Evolutionary conservation across 2,797 vertebrate genomes (phyloP), one percentile per base, ranked within the genome.

Genomic region (Scolopax rusticola): DNA sequence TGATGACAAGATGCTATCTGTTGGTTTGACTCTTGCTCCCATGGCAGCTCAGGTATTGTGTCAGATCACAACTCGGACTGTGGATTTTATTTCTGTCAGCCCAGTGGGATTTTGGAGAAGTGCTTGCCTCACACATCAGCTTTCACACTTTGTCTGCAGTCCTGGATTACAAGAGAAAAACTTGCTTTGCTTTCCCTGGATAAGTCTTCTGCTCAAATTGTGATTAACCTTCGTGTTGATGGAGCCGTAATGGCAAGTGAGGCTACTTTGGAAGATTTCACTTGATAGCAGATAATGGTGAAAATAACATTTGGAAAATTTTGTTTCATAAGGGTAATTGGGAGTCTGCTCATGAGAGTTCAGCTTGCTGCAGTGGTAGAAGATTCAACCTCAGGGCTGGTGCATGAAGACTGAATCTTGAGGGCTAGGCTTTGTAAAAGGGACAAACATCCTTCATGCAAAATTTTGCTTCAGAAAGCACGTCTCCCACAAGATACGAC

Each of bases 21-120:
- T 56, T 84, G 51, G 12, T 71, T 92, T 94, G 78, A 64, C 63
- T 75, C 53, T 47, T 80, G 78, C 40, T 92, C 27, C 79, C 16
- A 10, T 25, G 76, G 41, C 74, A 59, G 14, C 48, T 85, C 60
- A 67, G 68, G 41, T 90, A 16, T 84, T 0, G 0, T 47, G 41
- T 77, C 85, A 82, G n/a, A 63, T 93, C 71, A 64, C 48, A 93
- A 4, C 32, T 77, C 6, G 6, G 38, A 79, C 70, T 2, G 8
- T 51, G 27, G 60, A 60, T 92, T 90, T 90, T 92, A 15, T 80
- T 92, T 41, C 47, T 93, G 23, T 77, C 51, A 65, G 54, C 32
- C 84, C 90, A 87, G 74, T 27, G 77, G 69, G 56, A 68, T 70
- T 94, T 87, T 71, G 12, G 65, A 85, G 47, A 90, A 86, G 54